Percentiles rank a stretch among this genome's conserved stretches.
Conservation (phyloP, 1,140 invertebrate genomes). For the Plodia interpunctella region DNA sequence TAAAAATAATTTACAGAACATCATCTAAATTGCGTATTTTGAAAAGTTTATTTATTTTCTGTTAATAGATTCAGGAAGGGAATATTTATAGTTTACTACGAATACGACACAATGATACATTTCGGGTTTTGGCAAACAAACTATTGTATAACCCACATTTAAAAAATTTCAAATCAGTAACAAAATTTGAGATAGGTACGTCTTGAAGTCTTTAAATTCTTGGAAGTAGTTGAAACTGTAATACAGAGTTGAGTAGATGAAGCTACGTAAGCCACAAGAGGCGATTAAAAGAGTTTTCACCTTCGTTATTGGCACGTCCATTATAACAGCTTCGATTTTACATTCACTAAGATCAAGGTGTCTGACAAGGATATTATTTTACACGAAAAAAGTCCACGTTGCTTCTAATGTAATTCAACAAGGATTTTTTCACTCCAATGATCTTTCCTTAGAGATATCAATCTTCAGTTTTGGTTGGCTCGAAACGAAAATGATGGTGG, state of each 20-base stretch:
- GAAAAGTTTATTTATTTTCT: no score
- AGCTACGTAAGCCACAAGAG: background rate
- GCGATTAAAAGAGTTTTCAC: constrained; percentile 39
- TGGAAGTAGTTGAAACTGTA: background rate
- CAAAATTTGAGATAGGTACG: no score
- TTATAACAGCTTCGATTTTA: constrained; percentile 12
- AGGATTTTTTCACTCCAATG: constrained; percentile 2
- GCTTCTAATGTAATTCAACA: constrained; percentile 8
- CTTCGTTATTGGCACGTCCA: constrained; percentile 29
- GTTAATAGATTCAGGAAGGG: no score
- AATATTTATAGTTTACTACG: background rate
- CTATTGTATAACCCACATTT: no score
- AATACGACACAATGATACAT: background rate
- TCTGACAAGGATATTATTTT: constrained; percentile 31
- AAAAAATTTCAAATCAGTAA: no score
- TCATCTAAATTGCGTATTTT: no score
- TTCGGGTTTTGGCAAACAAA: no score
- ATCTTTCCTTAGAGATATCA: background rate
- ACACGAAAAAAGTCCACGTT: constrained; percentile 16
- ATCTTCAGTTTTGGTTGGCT: background rate
- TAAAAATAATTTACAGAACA: no score
- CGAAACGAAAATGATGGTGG: background rate
- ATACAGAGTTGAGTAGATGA: background rate
- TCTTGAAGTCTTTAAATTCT: background rate
- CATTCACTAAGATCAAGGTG: constrained; percentile 16